These are phyloP conservation scores for Lithobates pipiens DNA, from an alignment of 2,797 vertebrate genomes.

Conservation along the genomic window DNA sequence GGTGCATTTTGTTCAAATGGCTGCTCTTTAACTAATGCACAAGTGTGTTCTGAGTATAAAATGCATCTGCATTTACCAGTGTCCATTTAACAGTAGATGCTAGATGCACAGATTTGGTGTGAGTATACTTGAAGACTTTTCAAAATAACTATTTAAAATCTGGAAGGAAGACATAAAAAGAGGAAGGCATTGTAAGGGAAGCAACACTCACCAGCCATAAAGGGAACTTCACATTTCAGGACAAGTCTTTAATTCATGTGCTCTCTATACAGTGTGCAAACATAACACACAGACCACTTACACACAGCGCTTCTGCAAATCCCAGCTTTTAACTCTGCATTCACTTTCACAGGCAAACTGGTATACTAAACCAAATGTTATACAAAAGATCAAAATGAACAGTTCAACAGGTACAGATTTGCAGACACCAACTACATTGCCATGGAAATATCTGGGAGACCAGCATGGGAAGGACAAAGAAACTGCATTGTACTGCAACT, in stretches of 20 bases:
- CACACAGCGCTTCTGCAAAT: constrained; percentile 13
- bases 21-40: no score
- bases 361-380: background rate
- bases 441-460: no score
- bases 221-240: constrained; percentile 57
- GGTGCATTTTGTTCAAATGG: no score
- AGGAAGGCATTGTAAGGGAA: constrained; percentile 61
- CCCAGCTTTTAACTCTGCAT: background rate
- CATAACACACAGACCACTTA: background rate
- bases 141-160: constrained; percentile 5
- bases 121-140: background rate
- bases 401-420: background rate
- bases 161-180: constrained; percentile 44
- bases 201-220: constrained; percentile 17
- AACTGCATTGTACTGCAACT: no score
- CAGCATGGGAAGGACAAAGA: no score
- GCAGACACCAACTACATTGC: background rate
- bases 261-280: background rate
- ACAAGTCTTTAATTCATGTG: constrained; percentile 45
- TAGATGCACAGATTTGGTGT: background rate
- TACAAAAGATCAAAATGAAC: background rate
- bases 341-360: background rate
- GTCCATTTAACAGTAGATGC: background rate
- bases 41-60: background rate
- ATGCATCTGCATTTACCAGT: background rate